A percentile compares a stretch with the other conserved stretches of the same genome.
Evolutionary conservation across 1,140 invertebrate species (phyloP).

Genomic region (Hycleus phaleratus): DNA sequence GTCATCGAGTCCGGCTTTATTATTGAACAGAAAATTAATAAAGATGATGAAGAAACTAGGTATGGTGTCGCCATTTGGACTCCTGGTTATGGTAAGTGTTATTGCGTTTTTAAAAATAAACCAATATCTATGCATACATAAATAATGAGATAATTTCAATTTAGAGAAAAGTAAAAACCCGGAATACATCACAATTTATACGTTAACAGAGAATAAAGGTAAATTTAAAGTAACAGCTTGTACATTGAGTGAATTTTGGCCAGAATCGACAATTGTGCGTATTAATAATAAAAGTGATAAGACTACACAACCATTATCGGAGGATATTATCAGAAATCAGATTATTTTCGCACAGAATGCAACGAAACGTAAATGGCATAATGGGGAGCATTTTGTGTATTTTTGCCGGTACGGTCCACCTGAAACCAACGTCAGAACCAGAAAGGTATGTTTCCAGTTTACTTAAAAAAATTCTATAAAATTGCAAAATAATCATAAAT

Average conservation of each 20-base stretch:
- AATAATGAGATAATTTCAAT: constrained; percentile 17
- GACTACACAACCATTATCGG: constrained; percentile 52
- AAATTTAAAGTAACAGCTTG: constrained; percentile 52
- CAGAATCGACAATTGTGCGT: constrained; percentile 52
- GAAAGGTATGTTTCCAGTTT: constrained; percentile 43
- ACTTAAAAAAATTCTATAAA: too few relatives aligned
- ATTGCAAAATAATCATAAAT: too few relatives aligned
- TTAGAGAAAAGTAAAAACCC: constrained; percentile 62
- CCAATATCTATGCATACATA: not conserved
- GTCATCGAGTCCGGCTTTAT: constrained; percentile 61
- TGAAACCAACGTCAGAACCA: constrained; percentile 52
- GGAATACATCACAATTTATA: constrained; percentile 57
- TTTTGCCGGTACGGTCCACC: constrained; percentile 59
- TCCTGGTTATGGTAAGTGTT: constrained; percentile 54
- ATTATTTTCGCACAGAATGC: constrained; percentile 36
- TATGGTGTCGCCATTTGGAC: constrained; percentile 58
- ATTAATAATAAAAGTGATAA: constrained; percentile 64
- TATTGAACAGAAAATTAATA: constrained; percentile 50
- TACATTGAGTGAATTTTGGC: constrained; percentile 57
- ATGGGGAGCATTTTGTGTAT: constrained; percentile 59
- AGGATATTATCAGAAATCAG: constrained; percentile 58
- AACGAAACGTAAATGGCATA: constrained; percentile 51
- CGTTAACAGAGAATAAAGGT: constrained; percentile 51
- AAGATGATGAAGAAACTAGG: constrained; percentile 37
- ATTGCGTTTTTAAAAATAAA: not conserved